phyloP scores from a whole-genome alignment of 2,113 vertebrate species.

The Craseonycteris thonglongyai region DNA sequence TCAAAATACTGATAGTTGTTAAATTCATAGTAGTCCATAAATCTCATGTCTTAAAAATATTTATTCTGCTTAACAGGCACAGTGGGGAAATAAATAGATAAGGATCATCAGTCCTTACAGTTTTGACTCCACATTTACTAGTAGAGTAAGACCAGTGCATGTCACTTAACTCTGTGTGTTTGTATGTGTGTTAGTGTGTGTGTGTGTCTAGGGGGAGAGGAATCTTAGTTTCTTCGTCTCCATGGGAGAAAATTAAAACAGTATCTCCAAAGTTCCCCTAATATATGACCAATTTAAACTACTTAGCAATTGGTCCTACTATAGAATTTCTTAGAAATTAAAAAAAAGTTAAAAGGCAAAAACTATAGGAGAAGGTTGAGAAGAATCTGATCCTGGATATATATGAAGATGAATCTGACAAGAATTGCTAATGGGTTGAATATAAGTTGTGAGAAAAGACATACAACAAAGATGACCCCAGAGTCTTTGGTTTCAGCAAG shows the following conservation, averaged over 20 bases:
- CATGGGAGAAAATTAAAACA: not conserved
- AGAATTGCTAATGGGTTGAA: not conserved
- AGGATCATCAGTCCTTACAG: not conserved
- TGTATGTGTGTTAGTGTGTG: fast-evolving
- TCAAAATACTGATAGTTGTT: not conserved
- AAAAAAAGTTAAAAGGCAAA: not conserved
- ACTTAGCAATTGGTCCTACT: not conserved
- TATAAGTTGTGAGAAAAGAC: not conserved
- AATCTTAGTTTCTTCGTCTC: not conserved
- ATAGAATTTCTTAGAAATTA: not conserved
- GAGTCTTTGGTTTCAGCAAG: not conserved
- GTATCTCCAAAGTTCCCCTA: not conserved
- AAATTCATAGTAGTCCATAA: not conserved
- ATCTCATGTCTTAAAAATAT: not conserved
- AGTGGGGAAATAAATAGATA: not conserved
- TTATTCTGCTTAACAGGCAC: not conserved
- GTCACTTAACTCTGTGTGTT: not conserved
- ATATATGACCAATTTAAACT: not conserved
- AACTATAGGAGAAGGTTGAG: not conserved
- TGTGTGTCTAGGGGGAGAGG: too few species aligned
- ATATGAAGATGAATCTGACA: too few species aligned
- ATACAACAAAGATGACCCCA: too few species aligned
- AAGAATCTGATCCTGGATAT: not conserved
- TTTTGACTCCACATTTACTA: not conserved
- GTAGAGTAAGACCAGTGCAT: not conserved